Conservation (phyloP, 2,888 invertebrate genomes). For the Zele albiditarsus region DNA sequence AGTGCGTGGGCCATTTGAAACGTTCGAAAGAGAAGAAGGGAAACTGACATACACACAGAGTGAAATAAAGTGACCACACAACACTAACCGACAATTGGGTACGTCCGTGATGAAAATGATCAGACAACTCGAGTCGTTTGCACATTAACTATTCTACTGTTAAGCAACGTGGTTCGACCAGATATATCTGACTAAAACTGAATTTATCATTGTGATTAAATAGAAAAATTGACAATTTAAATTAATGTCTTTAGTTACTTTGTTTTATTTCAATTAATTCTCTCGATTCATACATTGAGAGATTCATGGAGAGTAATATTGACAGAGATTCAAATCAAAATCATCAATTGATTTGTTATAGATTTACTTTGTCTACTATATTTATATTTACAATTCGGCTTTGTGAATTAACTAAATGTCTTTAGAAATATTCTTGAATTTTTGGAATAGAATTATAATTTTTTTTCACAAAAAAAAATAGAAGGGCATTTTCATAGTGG, state of each 20-base stretch:
- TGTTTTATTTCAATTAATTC: neutral
- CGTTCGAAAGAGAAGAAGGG: neutral
- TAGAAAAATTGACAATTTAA: too few relatives aligned
- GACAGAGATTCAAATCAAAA: too few relatives aligned
- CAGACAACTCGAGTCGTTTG: neutral
- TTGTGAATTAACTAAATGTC: too few relatives aligned
- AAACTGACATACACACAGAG: neutral
- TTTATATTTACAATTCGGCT: too few relatives aligned
- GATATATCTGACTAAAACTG: slow-evolving; percentile 12
- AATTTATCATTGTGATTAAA: neutral
- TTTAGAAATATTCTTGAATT: too few relatives aligned
- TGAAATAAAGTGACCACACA: slow-evolving; percentile 44
- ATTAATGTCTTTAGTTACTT: too few relatives aligned
- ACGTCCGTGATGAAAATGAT: slow-evolving; percentile 54
- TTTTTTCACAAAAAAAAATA: too few relatives aligned
- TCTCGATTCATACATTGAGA: neutral
- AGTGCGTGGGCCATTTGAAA: slow-evolving; percentile 43
- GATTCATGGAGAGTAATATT: too few relatives aligned
- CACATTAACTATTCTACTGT: neutral
- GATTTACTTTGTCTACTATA: too few relatives aligned
- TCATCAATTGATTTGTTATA: too few relatives aligned
- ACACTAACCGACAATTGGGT: slow-evolving; percentile 54
- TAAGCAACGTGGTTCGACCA: neutral
- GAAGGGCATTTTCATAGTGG: too few relatives aligned
- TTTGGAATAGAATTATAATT: too few relatives aligned